Base-by-base conservation (phyloP, 1,140 invertebrate genomes). In the Drosophila pandora region DNA sequence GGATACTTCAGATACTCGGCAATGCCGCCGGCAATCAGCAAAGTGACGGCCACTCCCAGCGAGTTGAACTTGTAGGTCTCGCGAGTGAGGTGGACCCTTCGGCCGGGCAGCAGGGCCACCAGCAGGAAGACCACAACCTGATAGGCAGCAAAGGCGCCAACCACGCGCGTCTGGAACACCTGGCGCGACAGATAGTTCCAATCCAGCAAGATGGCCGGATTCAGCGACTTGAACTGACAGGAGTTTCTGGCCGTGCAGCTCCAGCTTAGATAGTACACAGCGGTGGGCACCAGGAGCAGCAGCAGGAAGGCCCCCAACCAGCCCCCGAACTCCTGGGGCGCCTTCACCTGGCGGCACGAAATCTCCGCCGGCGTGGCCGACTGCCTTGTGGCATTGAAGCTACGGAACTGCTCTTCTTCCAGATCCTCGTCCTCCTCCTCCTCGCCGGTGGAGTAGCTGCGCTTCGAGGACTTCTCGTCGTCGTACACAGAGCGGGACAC, bases 361-460 rank as follows among this genome's bases (percentile, higher is more conserved):
- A 22, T 64, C 30, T 50, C 72, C 6, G 49, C 68, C 21, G 50
- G 52, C 47, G 55, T 32, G 23, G 69, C 47, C 21, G 68, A 69
- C 0, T 78, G 70, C 0, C 64, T 49, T 2, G 83, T 76, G 3
- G 45, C 70, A 58, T 79, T 90, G 55, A 91, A 90, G 28, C 90
- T 91, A 22, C 81, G 72, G 52, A 76, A 91, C 13, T 84, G 39
- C 8, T 83, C 79, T 2, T 78, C 77, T 10, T 82, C 67, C n/a
- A 55, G 10, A 5, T 75, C 65, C 8, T 90, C 43, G 9, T 47
- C 79, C 28, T 90, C 85, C 17, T 88, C 76, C 54, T 91, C 90
- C 52, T 93, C 93, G 17, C 91, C 92, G 17, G 92, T 92, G 7
- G 93, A 93, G 68, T 92, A 93, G 62, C 92, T 92, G 7, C 64